Percentiles rank a stretch among this genome's conserved stretches.
Conservation (phyloP, 2,113 vertebrate genomes). For the Embiotoca jacksoni region DNA sequence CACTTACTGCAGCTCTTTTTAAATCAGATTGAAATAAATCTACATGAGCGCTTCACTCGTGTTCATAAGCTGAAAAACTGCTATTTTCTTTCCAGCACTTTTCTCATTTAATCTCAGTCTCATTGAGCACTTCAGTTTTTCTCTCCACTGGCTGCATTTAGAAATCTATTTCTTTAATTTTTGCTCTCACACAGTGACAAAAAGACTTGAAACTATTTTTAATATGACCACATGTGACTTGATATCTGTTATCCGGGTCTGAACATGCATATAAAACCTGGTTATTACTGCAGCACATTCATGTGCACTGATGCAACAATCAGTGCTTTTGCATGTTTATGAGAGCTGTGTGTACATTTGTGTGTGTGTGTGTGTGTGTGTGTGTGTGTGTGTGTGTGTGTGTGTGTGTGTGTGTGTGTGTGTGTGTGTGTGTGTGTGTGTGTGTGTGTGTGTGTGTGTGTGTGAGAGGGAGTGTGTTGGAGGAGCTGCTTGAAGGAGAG, state of each 20-base stretch:
- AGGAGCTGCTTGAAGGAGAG: slow-evolving; percentile 82
- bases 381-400: slow-evolving; percentile 46
- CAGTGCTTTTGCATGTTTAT: slow-evolving; percentile 68
- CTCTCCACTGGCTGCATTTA: not conserved
- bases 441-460: slow-evolving; percentile 17
- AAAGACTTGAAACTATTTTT: not conserved
- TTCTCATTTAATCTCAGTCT: slow-evolving; percentile 17
- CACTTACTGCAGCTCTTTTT: slow-evolving; percentile 29
- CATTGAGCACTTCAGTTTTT: slow-evolving; percentile 4
- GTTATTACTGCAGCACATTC: slow-evolving; percentile 24
- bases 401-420: slow-evolving; percentile 23
- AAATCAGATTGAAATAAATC: slow-evolving; percentile 58
- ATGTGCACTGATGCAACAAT: slow-evolving; percentile 65
- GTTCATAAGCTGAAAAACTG: slow-evolving; percentile 39
- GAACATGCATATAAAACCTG: slow-evolving; percentile 51
- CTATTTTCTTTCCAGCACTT: slow-evolving; percentile 16
- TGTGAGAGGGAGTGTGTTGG: slow-evolving; percentile 57
- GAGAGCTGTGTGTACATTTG: slow-evolving; percentile 33
- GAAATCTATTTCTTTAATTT: not conserved
- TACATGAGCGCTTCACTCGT: slow-evolving; percentile 11
- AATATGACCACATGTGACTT: slow-evolving; percentile 27
- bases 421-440: slow-evolving; percentile 31
- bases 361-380: slow-evolving; percentile 11
- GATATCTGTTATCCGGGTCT: slow-evolving; percentile 10
- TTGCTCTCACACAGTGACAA: not conserved